Conservation (phyloP, 2,888 invertebrate genomes). For the Platynereis dumerilii region DNA sequence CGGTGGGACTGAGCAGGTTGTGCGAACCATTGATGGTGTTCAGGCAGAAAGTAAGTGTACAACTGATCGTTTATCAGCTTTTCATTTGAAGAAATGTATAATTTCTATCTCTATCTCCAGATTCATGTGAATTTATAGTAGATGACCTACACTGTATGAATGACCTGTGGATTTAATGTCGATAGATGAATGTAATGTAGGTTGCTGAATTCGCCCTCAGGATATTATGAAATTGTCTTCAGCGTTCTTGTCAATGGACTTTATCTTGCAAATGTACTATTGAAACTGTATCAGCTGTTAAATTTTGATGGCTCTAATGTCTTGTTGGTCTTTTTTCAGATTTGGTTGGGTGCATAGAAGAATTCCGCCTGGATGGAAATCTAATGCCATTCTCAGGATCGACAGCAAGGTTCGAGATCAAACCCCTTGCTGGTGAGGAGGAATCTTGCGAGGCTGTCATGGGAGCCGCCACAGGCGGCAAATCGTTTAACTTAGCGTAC, state of each 20-base stretch:
- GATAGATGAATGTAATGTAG: no score
- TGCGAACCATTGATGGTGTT: conserved; percentile 17
- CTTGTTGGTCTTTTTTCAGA: conserved; percentile 57
- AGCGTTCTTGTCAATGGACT: no score
- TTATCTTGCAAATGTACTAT: no score
- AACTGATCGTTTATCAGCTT: neutral
- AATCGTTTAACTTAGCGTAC: conserved; percentile 79
- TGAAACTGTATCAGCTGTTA: no score
- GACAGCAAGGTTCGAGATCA: conserved; percentile 67
- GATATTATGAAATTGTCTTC: no score
- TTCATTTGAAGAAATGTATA: neutral
- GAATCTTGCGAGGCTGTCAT: neutral
- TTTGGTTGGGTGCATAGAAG: conserved; percentile 89
- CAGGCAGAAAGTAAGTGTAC: conserved; percentile 27
- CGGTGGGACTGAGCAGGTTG: conserved; percentile 65
- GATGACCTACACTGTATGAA: no score
- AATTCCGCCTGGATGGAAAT: conserved; percentile 87
- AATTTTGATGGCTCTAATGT: no score
- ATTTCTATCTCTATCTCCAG: neutral
- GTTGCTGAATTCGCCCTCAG: no score
- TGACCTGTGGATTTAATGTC: no score
- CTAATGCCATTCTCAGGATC: conserved; percentile 88
- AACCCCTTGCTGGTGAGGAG: conserved; percentile 37
- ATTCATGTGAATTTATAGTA: neutral
- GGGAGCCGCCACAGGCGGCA: neutral